Evolutionary conservation across 2,888 invertebrate species (phyloP).

Genomic region (Spilarctia lutea): DNA sequence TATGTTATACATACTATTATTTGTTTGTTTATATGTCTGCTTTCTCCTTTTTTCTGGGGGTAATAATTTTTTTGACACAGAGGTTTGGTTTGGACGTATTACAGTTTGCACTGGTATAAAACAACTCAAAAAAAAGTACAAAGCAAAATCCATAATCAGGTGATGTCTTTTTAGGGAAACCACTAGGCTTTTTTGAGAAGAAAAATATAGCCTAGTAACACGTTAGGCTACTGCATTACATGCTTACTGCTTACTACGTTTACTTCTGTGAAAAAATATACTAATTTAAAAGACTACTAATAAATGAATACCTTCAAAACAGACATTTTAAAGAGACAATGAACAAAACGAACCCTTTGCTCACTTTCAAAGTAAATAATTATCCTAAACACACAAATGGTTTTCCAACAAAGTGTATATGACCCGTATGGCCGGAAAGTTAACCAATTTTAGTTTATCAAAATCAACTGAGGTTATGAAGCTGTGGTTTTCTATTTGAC

Average conservation of each 20-base stretch:
- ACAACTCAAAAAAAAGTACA: background rate
- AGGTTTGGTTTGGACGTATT: too few species aligned
- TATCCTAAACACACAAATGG: background rate
- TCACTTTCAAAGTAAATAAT: background rate
- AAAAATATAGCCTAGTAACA: too few species aligned
- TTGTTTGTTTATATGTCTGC: too few species aligned
- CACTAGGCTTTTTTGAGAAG: background rate
- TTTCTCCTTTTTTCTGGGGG: too few species aligned
- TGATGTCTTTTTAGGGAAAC: background rate
- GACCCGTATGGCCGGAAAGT: background rate
- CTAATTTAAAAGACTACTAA: background rate
- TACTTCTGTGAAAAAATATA: too few species aligned
- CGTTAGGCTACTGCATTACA: too few species aligned
- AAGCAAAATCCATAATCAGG: background rate
- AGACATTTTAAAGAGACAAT: background rate
- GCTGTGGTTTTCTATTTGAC: background rate
- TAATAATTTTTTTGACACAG: too few species aligned
- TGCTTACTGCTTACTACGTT: too few species aligned
- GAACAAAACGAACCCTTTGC: background rate
- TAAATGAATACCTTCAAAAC: background rate
- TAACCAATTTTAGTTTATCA: background rate
- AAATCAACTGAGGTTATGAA: background rate
- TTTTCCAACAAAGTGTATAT: background rate
- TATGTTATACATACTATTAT: too few species aligned
- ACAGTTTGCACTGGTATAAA: background rate